A percentile compares a stretch with the other conserved stretches of the same genome.
Conservation (phyloP, 2,113 vertebrate species). For the Colaptes auratus region DNA sequence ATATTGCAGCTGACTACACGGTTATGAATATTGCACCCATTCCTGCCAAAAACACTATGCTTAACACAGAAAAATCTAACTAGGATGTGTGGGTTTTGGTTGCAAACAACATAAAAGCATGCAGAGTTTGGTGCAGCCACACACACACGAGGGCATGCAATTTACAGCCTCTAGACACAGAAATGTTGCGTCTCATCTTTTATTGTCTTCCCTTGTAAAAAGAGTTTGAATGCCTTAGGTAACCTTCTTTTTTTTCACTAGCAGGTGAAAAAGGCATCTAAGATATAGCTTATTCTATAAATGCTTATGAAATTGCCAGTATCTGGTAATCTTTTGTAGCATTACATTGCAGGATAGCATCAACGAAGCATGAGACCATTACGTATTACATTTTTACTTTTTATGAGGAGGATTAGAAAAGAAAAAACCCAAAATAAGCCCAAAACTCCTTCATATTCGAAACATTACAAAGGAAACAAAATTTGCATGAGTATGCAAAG, state of each 20-base stretch:
- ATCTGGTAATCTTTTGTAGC: background rate
- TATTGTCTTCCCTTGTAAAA: background rate
- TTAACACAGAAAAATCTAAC: background rate
- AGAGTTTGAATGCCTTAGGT: background rate
- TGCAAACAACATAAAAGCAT: background rate
- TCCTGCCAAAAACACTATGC: background rate
- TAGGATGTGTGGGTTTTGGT: background rate
- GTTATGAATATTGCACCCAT: background rate
- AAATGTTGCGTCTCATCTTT: background rate
- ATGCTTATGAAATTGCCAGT: background rate
- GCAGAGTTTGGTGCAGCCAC: background rate
- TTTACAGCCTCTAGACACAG: background rate
- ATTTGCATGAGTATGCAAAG: background rate
- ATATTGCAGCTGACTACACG: background rate
- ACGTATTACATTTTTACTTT: background rate
- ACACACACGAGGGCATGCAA: background rate
- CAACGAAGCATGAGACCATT: background rate
- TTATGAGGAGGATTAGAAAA: background rate
- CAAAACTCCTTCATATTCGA: background rate
- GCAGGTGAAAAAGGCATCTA: background rate
- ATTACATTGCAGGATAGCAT: conserved; percentile 19
- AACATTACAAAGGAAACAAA: background rate
- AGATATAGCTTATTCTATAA: background rate
- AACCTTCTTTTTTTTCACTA: background rate
- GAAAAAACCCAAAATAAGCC: background rate